Evolutionary conservation across 2,888 invertebrate genomes (phyloP).

Genomic region (Thelaira solivaga): DNA sequence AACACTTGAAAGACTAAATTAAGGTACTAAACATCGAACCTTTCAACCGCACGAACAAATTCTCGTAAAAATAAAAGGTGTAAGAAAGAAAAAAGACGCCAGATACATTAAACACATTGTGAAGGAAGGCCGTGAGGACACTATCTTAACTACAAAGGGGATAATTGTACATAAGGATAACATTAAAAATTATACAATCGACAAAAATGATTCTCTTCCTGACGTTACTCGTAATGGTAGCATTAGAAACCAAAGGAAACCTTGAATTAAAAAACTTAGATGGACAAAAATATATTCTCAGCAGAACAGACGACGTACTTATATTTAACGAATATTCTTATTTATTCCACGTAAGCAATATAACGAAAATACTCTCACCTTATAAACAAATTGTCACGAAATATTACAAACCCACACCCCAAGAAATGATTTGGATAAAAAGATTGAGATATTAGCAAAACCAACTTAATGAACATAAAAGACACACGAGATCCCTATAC

Average conservation of each 20-base stretch:
- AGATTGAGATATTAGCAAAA: not conserved
- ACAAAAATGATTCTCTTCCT: not conserved
- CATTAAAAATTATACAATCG: constrained; percentile 5
- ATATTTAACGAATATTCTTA: not conserved
- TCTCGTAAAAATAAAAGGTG: constrained; percentile 7
- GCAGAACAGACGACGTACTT: not conserved
- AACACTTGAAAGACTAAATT: constrained; percentile 12
- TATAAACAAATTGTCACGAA: not conserved
- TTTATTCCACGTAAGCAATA: too few relatives aligned
- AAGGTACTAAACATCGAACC: too few relatives aligned
- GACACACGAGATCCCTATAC: too few relatives aligned
- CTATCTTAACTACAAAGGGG: constrained; percentile 5
- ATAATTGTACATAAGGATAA: not conserved
- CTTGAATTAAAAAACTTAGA: not conserved
- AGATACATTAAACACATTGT: constrained; percentile 19
- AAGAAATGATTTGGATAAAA: not conserved
- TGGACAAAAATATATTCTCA: not conserved
- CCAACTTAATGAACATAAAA: constrained; percentile 8
- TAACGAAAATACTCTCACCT: constrained; percentile 10
- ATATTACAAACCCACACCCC: not conserved
- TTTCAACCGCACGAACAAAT: constrained; percentile 20
- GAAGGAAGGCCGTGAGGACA: constrained; percentile 23
- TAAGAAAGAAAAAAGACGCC: too few relatives aligned
- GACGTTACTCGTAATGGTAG: constrained; percentile 16
- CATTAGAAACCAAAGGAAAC: not conserved